phyloP scores from a whole-genome alignment of 2,888 invertebrate genomes.

The Leptinotarsa tumamoca region DNA sequence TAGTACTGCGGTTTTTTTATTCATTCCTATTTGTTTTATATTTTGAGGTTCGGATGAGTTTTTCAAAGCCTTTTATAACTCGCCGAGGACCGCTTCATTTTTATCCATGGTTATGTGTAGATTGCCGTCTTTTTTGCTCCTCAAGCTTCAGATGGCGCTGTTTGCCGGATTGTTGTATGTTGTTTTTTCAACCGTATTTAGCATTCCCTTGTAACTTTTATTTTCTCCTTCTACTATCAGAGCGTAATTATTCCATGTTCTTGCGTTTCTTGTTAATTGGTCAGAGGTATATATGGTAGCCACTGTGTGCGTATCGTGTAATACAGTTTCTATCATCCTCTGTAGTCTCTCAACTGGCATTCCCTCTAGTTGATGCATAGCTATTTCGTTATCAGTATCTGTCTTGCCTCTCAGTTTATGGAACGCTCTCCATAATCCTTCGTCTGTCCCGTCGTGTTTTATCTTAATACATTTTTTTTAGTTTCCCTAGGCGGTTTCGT shows the following conservation, averaged over 20 bases:
- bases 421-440: background rate
- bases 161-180: background rate
- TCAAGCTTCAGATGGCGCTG: background rate
- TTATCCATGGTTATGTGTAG: constrained; percentile 19
- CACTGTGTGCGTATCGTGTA: background rate
- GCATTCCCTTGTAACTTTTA: constrained; percentile 21
- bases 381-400: background rate
- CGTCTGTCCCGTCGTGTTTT: background rate
- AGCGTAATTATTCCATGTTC: constrained; percentile 2
- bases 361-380: background rate
- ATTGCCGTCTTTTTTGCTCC: constrained; percentile 24
- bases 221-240: constrained; percentile 1
- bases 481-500: background rate
- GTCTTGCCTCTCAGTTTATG: background rate
- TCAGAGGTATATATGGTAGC: background rate
- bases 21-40: too few relatives aligned
- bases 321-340: constrained; percentile 3
- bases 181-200: constrained; percentile 3
- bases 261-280: background rate
- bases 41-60: too few relatives aligned
- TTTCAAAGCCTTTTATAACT: too few relatives aligned
- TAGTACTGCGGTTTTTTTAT: too few relatives aligned
- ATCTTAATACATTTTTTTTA: constrained; percentile 1
- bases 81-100: background rate
- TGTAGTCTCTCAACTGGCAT: background rate